Evolutionary conservation across 2,113 vertebrate species (phyloP).

Genomic region (Xiphorhynchus elegans): DNA sequence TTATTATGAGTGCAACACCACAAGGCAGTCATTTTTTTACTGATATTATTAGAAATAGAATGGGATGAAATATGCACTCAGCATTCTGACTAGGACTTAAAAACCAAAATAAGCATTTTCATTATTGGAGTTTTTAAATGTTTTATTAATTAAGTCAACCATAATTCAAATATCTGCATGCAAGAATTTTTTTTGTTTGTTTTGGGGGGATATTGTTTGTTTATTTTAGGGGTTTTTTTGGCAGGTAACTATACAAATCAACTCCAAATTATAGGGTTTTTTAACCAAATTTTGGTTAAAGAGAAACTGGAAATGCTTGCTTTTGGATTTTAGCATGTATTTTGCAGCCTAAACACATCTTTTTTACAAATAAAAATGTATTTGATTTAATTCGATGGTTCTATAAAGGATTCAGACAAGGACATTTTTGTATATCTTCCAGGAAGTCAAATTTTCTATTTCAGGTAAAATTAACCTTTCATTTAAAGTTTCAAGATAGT

Average conservation of each 20-base stretch:
- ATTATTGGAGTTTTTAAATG: no score
- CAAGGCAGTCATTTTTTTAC: neutral
- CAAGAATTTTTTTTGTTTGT: neutral
- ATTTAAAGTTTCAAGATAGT: neutral
- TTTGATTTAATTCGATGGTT: neutral
- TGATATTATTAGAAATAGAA: neutral
- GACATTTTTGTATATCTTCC: neutral
- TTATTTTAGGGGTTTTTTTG: neutral
- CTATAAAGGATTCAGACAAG: neutral
- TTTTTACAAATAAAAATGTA: neutral
- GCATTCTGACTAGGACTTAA: neutral
- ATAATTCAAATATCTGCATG: neutral
- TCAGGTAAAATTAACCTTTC: neutral
- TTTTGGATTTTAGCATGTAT: neutral
- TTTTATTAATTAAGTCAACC: neutral
- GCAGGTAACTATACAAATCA: neutral
- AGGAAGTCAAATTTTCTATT: neutral
- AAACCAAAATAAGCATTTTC: neutral
- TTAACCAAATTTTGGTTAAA: neutral
- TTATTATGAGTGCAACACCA: neutral
- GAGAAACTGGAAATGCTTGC: neutral
- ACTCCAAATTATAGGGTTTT: neutral
- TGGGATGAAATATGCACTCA: neutral
- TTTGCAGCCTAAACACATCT: neutral
- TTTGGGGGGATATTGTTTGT: no score